These are phyloP conservation scores for Eupeodes corollae DNA, from an alignment of 1,140 invertebrate species.

Conservation along the genomic window DNA sequence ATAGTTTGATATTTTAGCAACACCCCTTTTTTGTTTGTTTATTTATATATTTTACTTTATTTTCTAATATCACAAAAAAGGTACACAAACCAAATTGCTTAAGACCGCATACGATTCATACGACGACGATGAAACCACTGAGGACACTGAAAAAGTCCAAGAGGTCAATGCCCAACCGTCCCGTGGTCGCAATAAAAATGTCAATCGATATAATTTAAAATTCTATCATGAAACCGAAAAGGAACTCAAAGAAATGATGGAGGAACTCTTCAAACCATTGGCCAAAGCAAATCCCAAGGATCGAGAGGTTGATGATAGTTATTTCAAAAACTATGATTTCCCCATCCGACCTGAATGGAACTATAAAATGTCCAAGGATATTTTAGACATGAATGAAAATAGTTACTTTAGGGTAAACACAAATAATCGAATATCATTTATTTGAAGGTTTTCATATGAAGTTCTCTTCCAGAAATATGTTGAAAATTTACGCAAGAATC, in stretches of 20 bases:
- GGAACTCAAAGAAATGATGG: conserved; percentile 53
- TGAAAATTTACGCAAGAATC: conserved; percentile 38
- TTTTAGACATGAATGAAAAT: conserved; percentile 63
- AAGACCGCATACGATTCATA: conserved; percentile 11
- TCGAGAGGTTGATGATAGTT: conserved; percentile 56
- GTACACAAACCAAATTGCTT: neutral
- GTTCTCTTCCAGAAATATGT: conserved; percentile 47
- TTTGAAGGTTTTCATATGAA: no score
- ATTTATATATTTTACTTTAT: no score
- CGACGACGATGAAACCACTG: conserved; percentile 37
- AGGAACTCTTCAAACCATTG: conserved; percentile 49
- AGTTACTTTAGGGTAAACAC: conserved; percentile 58
- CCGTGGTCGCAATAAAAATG: conserved; percentile 21
- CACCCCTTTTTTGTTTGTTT: no score
- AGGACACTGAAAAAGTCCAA: conserved; percentile 42
- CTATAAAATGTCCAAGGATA: conserved; percentile 54
- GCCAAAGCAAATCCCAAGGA: conserved; percentile 42
- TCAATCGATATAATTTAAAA: conserved; percentile 58
- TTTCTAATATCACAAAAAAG: neutral
- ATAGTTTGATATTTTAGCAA: no score
- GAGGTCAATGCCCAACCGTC: conserved; percentile 35
- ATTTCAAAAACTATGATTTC: conserved; percentile 63
- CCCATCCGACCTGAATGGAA: conserved; percentile 75
- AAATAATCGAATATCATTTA: conserved; percentile 1
- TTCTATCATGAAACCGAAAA: conserved; percentile 61